Conservation (phyloP, 2,113 vertebrate genomes). For the Tragelaphus strepsiceros region DNA sequence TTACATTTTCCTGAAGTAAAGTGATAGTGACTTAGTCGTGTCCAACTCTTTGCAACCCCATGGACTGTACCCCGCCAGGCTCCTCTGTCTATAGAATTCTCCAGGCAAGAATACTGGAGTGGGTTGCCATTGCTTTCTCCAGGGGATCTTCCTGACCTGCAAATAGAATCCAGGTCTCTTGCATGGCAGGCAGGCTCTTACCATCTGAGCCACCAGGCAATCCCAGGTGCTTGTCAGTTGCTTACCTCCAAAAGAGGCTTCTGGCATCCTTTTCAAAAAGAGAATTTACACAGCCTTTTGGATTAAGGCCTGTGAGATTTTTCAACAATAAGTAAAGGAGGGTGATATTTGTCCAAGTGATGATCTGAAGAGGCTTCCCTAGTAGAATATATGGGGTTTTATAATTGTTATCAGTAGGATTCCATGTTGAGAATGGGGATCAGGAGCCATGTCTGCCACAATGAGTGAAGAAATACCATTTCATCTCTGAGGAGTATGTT, state of each 20-base stretch:
- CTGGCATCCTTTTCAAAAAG: slow-evolving; percentile 31
- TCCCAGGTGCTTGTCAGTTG: not conserved
- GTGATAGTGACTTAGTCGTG: not conserved
- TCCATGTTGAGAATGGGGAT: not conserved
- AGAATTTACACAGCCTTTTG: not conserved
- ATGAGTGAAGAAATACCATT: not conserved
- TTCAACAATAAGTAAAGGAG: not conserved
- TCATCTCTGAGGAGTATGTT: not conserved
- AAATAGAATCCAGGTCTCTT: not conserved
- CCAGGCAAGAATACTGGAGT: not conserved
- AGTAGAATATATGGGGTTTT: not conserved
- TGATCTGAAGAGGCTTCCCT: not conserved
- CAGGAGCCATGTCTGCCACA: not conserved
- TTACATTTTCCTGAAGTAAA: not conserved
- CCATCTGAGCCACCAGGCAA: not conserved
- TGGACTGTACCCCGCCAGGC: not conserved
- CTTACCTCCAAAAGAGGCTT: not conserved
- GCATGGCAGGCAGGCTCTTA: not conserved
- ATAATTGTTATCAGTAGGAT: not conserved
- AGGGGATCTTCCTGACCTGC: not conserved
- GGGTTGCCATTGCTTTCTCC: not conserved
- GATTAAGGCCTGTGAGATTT: not conserved
- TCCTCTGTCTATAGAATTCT: not conserved
- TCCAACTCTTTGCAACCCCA: not conserved
- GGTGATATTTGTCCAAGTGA: not conserved